phyloP scores from a whole-genome alignment of 2,888 invertebrate species.

The Himalopsyche japonica region DNA sequence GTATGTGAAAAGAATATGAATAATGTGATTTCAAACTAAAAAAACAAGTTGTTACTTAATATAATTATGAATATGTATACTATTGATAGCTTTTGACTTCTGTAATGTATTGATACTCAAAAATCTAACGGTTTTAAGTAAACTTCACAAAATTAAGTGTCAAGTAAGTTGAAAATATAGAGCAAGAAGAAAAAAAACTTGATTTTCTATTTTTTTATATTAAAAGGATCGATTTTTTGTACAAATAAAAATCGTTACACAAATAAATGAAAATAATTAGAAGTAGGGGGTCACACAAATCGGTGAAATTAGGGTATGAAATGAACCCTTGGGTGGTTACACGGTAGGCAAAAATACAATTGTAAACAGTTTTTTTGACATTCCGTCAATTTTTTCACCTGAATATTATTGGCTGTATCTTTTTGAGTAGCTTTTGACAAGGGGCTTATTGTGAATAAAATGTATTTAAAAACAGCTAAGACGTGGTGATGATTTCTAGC shows the following conservation, averaged over 20 bases:
- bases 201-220: conserved; percentile 30
- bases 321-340: conserved; percentile 36
- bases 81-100: too few species aligned
- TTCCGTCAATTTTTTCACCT: conserved; percentile 37
- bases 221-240: neutral
- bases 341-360: conserved; percentile 22
- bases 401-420: conserved; percentile 39
- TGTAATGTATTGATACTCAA: neutral
- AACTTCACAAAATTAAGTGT: neutral
- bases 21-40: too few species aligned
- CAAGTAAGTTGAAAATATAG: neutral
- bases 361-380: conserved; percentile 40
- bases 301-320: conserved; percentile 38
- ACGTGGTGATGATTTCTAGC: neutral
- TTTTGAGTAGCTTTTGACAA: conserved; percentile 33
- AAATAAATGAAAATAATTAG: conserved; percentile 39
- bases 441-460: conserved; percentile 14
- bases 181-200: conserved; percentile 22
- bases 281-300: conserved; percentile 36
- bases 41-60: too few species aligned
- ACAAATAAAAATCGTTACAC: conserved; percentile 32
- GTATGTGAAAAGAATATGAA: too few species aligned
- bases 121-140: neutral
- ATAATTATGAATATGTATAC: too few species aligned
- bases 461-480: neutral